phyloP scores from a whole-genome alignment of 2,113 vertebrate genomes.

The Paralichthys olivaceus region DNA sequence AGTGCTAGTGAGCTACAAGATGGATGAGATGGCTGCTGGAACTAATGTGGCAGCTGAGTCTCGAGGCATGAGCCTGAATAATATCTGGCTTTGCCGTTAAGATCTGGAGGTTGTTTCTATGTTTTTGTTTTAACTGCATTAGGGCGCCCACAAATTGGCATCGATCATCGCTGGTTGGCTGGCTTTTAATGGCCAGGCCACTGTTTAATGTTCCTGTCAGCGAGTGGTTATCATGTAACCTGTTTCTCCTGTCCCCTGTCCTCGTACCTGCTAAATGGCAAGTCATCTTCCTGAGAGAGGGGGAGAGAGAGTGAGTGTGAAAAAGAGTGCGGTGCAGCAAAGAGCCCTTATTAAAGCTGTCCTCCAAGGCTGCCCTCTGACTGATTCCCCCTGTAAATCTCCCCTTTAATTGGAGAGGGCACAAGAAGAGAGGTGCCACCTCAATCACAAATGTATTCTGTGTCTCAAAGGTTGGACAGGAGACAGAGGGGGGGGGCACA shows the following conservation, averaged over 20 bases:
- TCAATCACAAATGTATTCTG: slow-evolving; percentile 66
- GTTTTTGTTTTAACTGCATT: slow-evolving; percentile 44
- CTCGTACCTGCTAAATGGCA: slow-evolving; percentile 66
- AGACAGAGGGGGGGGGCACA: slow-evolving; percentile 16
- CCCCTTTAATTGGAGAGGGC: slow-evolving; percentile 82
- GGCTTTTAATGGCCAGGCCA: slow-evolving; percentile 52
- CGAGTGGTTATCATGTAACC: slow-evolving; percentile 61
- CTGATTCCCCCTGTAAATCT: slow-evolving; percentile 82
- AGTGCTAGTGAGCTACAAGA: slow-evolving; percentile 40
- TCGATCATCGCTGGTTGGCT: slow-evolving; percentile 55
- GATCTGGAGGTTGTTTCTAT: slow-evolving; percentile 48
- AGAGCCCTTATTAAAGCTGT: slow-evolving; percentile 80
- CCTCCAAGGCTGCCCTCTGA: slow-evolving; percentile 78
- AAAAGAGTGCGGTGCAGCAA: slow-evolving; percentile 55
- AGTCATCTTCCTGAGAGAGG: slow-evolving; percentile 52
- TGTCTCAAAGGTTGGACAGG: slow-evolving; percentile 39
- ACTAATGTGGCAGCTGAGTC: slow-evolving; percentile 67
- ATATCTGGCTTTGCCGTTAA: slow-evolving; percentile 32
- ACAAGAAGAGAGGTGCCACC: slow-evolving; percentile 64
- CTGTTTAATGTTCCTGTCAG: slow-evolving; percentile 63
- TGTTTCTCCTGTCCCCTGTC: slow-evolving; percentile 63
- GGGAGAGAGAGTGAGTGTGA: slow-evolving; percentile 45
- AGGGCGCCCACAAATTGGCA: slow-evolving; percentile 42
- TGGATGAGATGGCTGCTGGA: slow-evolving; percentile 64
- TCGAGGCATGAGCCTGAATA: slow-evolving; percentile 54